Evolutionary conservation across 2,797 vertebrate species (phyloP).

Genomic region (Cirrhinus molitorella): DNA sequence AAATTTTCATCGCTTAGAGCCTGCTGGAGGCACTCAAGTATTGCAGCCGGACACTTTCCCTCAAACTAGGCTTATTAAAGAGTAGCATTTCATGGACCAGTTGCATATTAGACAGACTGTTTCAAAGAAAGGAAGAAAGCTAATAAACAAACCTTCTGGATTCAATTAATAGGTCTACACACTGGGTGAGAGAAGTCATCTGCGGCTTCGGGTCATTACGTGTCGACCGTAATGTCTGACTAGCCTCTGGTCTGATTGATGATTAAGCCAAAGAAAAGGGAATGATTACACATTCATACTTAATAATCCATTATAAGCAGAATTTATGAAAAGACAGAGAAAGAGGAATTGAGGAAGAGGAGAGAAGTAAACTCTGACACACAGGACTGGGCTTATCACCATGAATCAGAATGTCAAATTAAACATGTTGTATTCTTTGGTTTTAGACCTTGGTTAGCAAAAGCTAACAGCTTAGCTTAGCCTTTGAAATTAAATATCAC

Average conservation of each 20-base stretch:
- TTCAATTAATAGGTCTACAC: constrained; percentile 58
- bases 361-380: constrained; percentile 60
- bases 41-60: constrained; percentile 55
- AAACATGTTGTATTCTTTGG: too few species aligned
- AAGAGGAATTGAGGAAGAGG: constrained; percentile 2
- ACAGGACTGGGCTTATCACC: constrained; percentile 63
- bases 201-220: constrained; percentile 57
- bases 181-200: constrained; percentile 22
- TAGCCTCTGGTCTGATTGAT: constrained; percentile 57
- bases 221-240: constrained; percentile 43
- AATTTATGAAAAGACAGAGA: constrained; percentile 31
- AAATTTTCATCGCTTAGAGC: constrained; percentile 68
- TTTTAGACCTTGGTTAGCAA: too few species aligned
- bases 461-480: too few species aligned
- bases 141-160: constrained; percentile 61
- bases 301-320: constrained; percentile 59
- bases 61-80: constrained; percentile 63
- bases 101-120: constrained; percentile 54
- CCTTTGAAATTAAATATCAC: background rate
- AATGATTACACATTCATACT: constrained; percentile 55
- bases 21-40: constrained; percentile 59
- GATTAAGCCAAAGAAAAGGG: constrained; percentile 42
- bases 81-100: constrained; percentile 55
- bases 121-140: constrained; percentile 36
- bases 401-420: constrained; percentile 67